Conservation (phyloP, 2,888 invertebrate genomes). For the Theretra japonica region DNA sequence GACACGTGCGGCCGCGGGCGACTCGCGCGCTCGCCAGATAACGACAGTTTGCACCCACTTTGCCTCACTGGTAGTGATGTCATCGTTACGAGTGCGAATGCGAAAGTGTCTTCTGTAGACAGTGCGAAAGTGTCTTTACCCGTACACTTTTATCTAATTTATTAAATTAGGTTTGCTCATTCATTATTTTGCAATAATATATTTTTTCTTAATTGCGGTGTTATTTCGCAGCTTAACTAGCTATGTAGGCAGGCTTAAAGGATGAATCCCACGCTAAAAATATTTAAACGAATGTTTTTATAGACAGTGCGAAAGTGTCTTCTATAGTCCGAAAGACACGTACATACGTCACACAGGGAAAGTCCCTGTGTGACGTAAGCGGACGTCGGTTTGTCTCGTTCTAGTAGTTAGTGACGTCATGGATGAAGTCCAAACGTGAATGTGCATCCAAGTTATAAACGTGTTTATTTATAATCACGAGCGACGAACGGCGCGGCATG, state of each 20-base stretch:
- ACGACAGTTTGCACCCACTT: not conserved
- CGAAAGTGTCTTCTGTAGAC: not conserved
- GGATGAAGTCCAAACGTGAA: not conserved
- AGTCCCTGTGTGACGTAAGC: not conserved
- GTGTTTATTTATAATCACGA: slow-evolving; percentile 5
- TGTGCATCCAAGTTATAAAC: not conserved
- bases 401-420: not conserved
- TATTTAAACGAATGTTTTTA: too few species aligned
- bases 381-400: not conserved
- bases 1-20: slow-evolving; percentile 38
- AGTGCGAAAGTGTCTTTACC: not conserved
- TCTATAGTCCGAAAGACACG: not conserved
- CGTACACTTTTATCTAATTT: not conserved
- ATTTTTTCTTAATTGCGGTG: too few species aligned
- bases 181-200: too few species aligned
- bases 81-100: not conserved
- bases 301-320: not conserved
- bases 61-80: not conserved
- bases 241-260: too few species aligned
- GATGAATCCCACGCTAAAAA: too few species aligned
- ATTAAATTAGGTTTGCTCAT: too few species aligned
- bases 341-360: too few species aligned
- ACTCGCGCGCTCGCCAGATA: slow-evolving; percentile 7
- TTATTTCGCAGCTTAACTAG: too few species aligned
- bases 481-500: not conserved